phyloP scores from a whole-genome alignment of 1,140 invertebrate species.

The Zaprionus gabonicus region DNA sequence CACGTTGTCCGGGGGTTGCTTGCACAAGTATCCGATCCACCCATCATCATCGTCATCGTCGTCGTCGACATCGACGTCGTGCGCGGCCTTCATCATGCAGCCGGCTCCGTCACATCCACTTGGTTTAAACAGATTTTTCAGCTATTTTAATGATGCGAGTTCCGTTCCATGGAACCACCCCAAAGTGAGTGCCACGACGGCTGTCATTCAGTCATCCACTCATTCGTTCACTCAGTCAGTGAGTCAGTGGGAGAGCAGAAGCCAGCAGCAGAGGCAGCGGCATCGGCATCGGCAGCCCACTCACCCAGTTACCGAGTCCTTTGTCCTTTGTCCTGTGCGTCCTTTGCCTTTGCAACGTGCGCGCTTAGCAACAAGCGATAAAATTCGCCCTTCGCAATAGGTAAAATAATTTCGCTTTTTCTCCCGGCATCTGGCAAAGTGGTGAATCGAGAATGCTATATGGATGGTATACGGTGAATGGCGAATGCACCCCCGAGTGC shows the following conservation, averaged over 20 bases:
- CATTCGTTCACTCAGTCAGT: slow-evolving; percentile 53
- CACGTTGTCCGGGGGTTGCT: slow-evolving; percentile 40
- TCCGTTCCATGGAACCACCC: slow-evolving; percentile 58
- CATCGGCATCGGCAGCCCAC: slow-evolving; percentile 56
- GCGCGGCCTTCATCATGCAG: slow-evolving; percentile 31
- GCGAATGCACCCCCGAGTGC: slow-evolving; percentile 7
- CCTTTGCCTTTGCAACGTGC: slow-evolving; percentile 49
- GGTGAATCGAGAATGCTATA: slow-evolving; percentile 67
- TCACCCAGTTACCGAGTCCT: slow-evolving; percentile 75
- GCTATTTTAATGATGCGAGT: slow-evolving; percentile 77
- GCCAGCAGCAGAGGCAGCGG: neutral
- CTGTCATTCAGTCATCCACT: slow-evolving; percentile 31
- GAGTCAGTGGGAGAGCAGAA: slow-evolving; percentile 73
- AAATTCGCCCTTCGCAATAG: slow-evolving; percentile 61
- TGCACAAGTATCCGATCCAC: slow-evolving; percentile 49
- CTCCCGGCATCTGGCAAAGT: slow-evolving; percentile 59
- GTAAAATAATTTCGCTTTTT: slow-evolving; percentile 61
- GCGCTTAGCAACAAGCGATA: slow-evolving; percentile 75
- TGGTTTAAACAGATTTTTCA: slow-evolving; percentile 69
- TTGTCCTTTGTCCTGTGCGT: slow-evolving; percentile 43
- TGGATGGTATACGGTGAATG: slow-evolving; percentile 4
- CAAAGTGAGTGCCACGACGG: slow-evolving; percentile 8
- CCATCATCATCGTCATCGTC: slow-evolving; percentile 17
- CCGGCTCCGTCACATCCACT: slow-evolving; percentile 53
- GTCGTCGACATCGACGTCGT: neutral